Conservation (phyloP, 2,797 vertebrate genomes). For the Platalea minor region DNA sequence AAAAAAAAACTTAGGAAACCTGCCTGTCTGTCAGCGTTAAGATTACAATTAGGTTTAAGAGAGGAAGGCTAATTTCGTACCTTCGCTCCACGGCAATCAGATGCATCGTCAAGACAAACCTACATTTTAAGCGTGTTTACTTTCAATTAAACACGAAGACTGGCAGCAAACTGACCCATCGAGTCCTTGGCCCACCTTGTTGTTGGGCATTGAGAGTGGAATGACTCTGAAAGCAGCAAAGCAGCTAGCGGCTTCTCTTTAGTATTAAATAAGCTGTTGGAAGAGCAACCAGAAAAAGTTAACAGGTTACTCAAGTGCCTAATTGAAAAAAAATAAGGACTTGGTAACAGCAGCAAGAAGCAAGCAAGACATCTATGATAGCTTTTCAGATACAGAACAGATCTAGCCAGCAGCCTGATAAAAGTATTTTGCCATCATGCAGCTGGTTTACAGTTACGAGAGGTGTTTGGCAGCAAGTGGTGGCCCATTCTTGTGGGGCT, state of each 20-base stretch:
- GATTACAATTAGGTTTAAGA: fast-evolving
- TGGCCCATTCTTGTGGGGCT: not conserved
- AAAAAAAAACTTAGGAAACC: fast-evolving
- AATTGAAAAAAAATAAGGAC: no score
- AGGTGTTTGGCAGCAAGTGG: not conserved
- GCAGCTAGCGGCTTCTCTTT: fast-evolving
- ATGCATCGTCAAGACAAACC: fast-evolving
- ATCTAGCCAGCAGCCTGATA: not conserved
- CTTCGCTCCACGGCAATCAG: fast-evolving
- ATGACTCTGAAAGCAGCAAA: not conserved
- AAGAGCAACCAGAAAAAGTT: no score
- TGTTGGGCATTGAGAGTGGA: not conserved
- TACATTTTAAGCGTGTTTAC: fast-evolving
- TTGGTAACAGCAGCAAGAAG: not conserved
- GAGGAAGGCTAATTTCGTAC: fast-evolving
- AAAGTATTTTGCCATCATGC: not conserved
- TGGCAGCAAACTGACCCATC: not conserved
- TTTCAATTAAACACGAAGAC: fast-evolving
- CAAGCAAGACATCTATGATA: fast-evolving
- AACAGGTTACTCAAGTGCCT: not conserved
- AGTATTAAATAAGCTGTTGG: not conserved
- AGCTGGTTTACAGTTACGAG: not conserved
- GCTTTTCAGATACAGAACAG: not conserved
- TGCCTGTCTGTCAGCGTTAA: fast-evolving
- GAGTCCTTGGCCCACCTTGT: not conserved